These are phyloP conservation scores for Octodonta nipae DNA, from an alignment of 2,888 invertebrate genomes.

Conservation along the genomic window DNA sequence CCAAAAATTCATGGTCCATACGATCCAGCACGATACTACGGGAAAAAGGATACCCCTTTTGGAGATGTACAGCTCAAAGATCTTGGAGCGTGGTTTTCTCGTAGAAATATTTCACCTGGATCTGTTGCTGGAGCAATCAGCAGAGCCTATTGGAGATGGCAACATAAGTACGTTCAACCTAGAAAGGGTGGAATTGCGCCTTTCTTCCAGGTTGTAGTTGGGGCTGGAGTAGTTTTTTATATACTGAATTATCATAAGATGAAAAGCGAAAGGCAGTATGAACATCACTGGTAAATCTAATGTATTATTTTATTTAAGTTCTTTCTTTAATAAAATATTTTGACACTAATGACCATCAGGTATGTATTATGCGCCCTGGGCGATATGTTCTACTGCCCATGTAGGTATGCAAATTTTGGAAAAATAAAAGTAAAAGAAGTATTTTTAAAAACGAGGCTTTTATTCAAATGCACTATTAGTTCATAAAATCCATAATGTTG, in stretches of 20 bases:
- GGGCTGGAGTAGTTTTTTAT: constrained; percentile 65
- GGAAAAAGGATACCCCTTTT: constrained; percentile 86
- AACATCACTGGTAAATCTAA: too few relatives aligned
- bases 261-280: too few relatives aligned
- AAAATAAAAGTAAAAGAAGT: too few relatives aligned
- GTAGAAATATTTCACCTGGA: constrained; percentile 65
- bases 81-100: constrained; percentile 65
- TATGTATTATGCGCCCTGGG: too few relatives aligned
- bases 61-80: constrained; percentile 77
- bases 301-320: too few relatives aligned
- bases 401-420: too few relatives aligned
- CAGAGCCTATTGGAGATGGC: constrained; percentile 88
- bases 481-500: too few relatives aligned
- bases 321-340: too few relatives aligned
- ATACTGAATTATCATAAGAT: constrained; percentile 65
- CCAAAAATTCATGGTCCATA: constrained; percentile 83
- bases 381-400: too few relatives aligned
- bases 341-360: too few relatives aligned
- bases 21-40: constrained; percentile 86
- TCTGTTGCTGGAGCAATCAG: constrained; percentile 53
- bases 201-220: constrained; percentile 57
- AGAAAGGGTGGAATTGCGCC: constrained; percentile 64
- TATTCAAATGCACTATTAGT: too few relatives aligned
- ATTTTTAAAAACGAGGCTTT: too few relatives aligned
- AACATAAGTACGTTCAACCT: constrained; percentile 73